Conservation (phyloP, 2,113 vertebrate genomes). For the Gallinago paraguaiae region DNA sequence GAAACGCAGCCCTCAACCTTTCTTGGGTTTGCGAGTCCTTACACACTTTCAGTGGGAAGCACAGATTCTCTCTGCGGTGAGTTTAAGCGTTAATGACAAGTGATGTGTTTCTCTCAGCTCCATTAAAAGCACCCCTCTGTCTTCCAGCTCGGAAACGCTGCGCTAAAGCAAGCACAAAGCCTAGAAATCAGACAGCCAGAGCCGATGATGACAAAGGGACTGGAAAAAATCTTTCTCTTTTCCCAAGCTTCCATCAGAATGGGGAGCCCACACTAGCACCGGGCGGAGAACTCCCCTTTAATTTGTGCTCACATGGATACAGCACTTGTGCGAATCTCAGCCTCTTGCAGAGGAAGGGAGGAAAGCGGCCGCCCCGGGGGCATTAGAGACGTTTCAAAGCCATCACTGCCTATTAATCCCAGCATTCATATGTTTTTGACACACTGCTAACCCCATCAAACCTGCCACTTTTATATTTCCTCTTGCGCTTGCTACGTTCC, state of each 20-base stretch:
- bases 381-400: not conserved
- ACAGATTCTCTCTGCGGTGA: not conserved
- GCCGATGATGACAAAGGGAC: not conserved
- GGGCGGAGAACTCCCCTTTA: not conserved
- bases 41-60: not conserved
- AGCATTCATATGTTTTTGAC: not conserved
- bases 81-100: not conserved
- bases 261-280: not conserved
- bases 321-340: not conserved
- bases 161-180: not conserved
- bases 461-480: not conserved
- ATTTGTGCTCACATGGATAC: not conserved
- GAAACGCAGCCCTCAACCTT: not conserved
- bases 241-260: not conserved
- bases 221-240: not conserved
- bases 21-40: not conserved
- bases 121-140: not conserved
- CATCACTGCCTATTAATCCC: not conserved
- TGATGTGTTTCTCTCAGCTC: not conserved
- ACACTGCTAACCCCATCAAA: not conserved
- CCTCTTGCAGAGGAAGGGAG: not conserved
- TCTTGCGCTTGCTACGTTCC: not conserved
- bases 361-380: not conserved
- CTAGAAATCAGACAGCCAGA: not conserved
- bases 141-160: not conserved